A percentile compares a stretch with the other conserved stretches of the same genome.
Conservation (phyloP, 2,888 invertebrate species). For the Caenorhabditis sinica region DNA sequence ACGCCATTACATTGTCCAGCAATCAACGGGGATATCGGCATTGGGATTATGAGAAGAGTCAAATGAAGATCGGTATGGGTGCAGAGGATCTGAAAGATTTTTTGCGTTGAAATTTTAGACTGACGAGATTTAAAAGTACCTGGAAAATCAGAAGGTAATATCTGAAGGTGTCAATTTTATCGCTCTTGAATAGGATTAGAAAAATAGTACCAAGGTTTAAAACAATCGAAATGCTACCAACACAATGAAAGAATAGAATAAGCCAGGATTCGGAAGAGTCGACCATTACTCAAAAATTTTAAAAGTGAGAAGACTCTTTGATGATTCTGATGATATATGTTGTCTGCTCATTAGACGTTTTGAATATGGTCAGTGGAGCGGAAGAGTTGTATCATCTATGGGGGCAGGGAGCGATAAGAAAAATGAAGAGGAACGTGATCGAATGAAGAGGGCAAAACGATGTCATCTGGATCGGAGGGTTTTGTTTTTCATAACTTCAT, state of each 20-base stretch:
- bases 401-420: not conserved
- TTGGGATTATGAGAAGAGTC: conserved; percentile 22
- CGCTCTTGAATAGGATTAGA: conserved; percentile 18
- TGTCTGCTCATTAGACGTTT: too few species aligned
- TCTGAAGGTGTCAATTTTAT: conserved; percentile 24
- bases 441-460: too few species aligned
- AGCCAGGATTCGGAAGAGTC: conserved; percentile 13
- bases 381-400: too few species aligned
- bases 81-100: conserved; percentile 18
- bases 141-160: conserved; percentile 22
- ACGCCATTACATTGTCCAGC: conserved; percentile 24
- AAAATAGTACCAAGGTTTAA: not conserved
- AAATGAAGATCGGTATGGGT: conserved; percentile 25
- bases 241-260: conserved; percentile 8
- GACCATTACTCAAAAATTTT: not conserved
- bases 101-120: not conserved
- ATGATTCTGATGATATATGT: too few species aligned
- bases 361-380: too few species aligned
- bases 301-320: not conserved
- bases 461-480: too few species aligned
- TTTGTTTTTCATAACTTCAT: too few species aligned
- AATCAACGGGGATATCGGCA: conserved; percentile 31
- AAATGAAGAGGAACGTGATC: too few species aligned
- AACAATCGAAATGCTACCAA: conserved; percentile 3
- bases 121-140: not conserved